These are phyloP conservation scores for Ellobius talpinus DNA, from an alignment of 2,113 vertebrate species.

Conservation along the genomic window DNA sequence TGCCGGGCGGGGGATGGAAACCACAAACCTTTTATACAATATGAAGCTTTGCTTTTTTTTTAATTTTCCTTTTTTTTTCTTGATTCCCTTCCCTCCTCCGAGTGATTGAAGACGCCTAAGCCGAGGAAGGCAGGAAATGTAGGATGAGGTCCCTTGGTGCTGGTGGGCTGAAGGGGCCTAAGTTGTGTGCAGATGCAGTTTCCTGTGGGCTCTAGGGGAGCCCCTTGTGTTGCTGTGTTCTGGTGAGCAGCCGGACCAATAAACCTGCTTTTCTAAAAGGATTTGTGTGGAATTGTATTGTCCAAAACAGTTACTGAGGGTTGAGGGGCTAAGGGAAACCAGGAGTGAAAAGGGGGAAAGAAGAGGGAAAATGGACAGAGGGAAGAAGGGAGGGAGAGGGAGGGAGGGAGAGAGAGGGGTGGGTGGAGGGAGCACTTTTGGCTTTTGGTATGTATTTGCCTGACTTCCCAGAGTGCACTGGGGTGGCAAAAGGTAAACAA, in stretches of 20 bases:
- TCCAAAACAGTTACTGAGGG: not conserved
- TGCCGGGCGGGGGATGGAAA: not conserved
- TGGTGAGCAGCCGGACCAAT: slow-evolving; percentile 85
- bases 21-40: slow-evolving; percentile 77
- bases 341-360: no score
- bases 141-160: slow-evolving; percentile 69
- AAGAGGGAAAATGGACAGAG: not conserved
- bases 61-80: not conserved
- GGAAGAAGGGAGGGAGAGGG: no score
- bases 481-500: not conserved
- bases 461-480: not conserved
- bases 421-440: not conserved
- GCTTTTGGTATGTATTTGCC: not conserved
- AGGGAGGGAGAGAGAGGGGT: not conserved
- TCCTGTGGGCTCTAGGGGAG: slow-evolving; percentile 52
- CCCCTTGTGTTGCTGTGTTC: slow-evolving; percentile 79
- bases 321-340: not conserved
- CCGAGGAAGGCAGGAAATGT: slow-evolving; percentile 30
- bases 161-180: slow-evolving; percentile 65
- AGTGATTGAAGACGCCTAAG: slow-evolving; percentile 15
- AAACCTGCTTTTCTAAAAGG: slow-evolving; percentile 88
- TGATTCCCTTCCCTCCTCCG: slow-evolving; percentile 48
- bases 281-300: slow-evolving; percentile 59
- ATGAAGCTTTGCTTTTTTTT: slow-evolving; percentile 66
- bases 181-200: slow-evolving; percentile 50